Evolutionary conservation across 2,888 invertebrate species (phyloP), one percentile per base, ranked within the genome.

Genomic region (Drosophila stalkeri): DNA sequence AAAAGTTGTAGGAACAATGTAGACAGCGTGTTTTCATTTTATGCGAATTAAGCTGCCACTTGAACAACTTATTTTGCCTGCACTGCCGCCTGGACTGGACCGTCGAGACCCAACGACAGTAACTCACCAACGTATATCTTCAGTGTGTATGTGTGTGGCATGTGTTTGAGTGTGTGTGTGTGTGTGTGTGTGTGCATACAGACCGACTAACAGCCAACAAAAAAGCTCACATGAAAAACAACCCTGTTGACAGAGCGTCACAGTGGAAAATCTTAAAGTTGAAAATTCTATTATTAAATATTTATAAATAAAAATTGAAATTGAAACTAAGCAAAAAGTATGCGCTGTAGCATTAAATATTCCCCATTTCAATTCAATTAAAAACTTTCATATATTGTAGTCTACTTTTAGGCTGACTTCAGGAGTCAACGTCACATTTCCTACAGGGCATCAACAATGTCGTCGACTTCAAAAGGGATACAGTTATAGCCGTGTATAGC

Each of bases 21-120:
- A 91, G 92, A 92, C 92, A 91, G 90, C 92, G 91, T 91, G 91
- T 91, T 91, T 91, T 91, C 92, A 91, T 91, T 91, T 91, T 91
- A 91, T 91, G 92, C 92, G 92, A 92, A 89, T 91, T 92, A 92
- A 91, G 91, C 91, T 90, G 90, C 88, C 91, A 91, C 91, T 91
- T 90, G 89, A 91, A 91, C 89, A 90, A 91, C 90, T 80, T 80
- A 80, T 85, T 82, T 82, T 80, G 81, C 84, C 80, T 60, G 69
- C 70, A 59, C 75, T 65, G 66, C 57, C 70, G 81, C 72, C 86
- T 84, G 82, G 80, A 74, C 86, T 84, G 82, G 80, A 85, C 82
- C 72, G 72, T 60, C 56, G 82, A 72, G 74, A 77, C 82, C 67
- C 51, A 51, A 20, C 51, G 73, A 72, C 85, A 80, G 67, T 63